Percentiles rank a stretch among this genome's conserved stretches.
Evolutionary conservation across 92 coral and sea anemone genomes (phyloP).

Genomic region (Epizoanthus ramosus): DNA sequence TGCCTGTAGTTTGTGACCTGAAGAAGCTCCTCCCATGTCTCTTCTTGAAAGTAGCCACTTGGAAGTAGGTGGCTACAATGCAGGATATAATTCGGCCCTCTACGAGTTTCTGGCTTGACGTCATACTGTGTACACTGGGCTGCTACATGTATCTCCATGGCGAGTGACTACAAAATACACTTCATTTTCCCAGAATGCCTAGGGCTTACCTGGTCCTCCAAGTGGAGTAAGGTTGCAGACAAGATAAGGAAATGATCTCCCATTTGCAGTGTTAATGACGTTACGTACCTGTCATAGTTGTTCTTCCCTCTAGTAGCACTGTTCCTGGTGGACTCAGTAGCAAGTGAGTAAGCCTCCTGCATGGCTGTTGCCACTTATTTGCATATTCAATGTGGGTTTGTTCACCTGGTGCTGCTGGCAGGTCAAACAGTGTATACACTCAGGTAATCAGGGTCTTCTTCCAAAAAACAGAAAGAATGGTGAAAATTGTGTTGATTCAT

Average conservation of each 20-base stretch:
- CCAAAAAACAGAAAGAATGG: conserved; percentile 51
- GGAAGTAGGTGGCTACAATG: too few species aligned
- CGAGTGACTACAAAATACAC: background rate
- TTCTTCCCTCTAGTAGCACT: conserved; percentile 40
- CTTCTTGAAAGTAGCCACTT: conserved; percentile 41
- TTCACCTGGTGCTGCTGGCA: conserved; percentile 3
- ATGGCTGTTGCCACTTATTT: conserved; percentile 43
- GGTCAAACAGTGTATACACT: conserved; percentile 30
- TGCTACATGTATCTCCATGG: background rate
- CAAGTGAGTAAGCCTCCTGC: conserved; percentile 49
- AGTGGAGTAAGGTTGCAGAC: conserved; percentile 56
- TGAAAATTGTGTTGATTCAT: conserved; percentile 48
- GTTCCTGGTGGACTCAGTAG: conserved; percentile 18
- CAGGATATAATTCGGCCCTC: conserved; percentile 41
- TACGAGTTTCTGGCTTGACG: conserved; percentile 27
- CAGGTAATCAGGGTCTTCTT: conserved; percentile 37
- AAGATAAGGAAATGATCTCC: conserved; percentile 49
- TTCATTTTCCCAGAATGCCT: background rate
- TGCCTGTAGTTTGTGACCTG: conserved; percentile 3
- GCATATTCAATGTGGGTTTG: conserved; percentile 34
- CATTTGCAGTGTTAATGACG: conserved; percentile 41
- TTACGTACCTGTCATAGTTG: conserved; percentile 38
- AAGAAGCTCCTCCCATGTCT: conserved; percentile 15
- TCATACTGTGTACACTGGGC: background rate
- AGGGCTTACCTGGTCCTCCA: conserved; percentile 46